Percentiles rank a stretch among this genome's conserved stretches.
Conservation (phyloP, 2,888 invertebrate species). For the Lithodes maja region DNA sequence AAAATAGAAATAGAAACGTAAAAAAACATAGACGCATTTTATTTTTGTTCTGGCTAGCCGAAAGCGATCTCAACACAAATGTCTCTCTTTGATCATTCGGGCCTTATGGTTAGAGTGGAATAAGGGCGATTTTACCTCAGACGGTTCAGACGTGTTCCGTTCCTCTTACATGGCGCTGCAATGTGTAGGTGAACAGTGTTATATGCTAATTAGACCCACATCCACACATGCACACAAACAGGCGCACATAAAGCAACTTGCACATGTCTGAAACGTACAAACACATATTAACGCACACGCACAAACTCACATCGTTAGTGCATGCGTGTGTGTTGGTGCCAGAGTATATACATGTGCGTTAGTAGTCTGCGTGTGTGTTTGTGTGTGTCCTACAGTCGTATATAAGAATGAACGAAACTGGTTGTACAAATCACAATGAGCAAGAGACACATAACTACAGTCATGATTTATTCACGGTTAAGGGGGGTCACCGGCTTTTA, state of each 20-base stretch:
- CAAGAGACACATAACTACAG: no score
- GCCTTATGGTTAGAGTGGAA: background rate
- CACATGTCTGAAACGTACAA: background rate
- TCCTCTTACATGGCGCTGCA: constrained; percentile 24
- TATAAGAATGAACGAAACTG: no score
- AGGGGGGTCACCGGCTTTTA: no score
- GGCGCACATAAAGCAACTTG: constrained; percentile 7
- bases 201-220: constrained; percentile 25
- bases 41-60: background rate
- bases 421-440: no score
- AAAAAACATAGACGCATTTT: background rate
- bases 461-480: no score
- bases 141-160: constrained; percentile 16
- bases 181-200: constrained; percentile 37
- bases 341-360: no score
- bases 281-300: constrained; percentile 18
- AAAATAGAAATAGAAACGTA: background rate
- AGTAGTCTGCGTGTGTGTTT: no score
- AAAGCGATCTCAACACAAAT: background rate
- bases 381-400: no score
- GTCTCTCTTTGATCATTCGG: background rate
- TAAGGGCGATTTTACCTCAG: constrained; percentile 12
- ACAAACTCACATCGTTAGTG: constrained; percentile 12
- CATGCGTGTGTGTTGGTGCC: no score
- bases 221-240: constrained; percentile 13